Conservation (phyloP, 2,888 invertebrate species). For the Spisula solida region DNA sequence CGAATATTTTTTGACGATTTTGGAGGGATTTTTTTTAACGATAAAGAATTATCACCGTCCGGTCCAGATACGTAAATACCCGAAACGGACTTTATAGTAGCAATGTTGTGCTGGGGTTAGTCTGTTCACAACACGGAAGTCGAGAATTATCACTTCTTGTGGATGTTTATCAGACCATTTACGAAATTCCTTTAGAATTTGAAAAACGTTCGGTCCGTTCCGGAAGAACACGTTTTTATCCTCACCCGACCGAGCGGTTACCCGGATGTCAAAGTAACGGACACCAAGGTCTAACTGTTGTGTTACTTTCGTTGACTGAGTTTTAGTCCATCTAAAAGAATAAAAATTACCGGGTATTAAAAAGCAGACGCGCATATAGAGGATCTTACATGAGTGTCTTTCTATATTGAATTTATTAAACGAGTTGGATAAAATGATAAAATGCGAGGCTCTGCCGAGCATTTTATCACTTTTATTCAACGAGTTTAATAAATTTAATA, state of each 20-base stretch:
- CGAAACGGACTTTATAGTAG: too few species aligned
- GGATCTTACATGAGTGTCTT: too few species aligned
- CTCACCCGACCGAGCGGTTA: constrained; percentile 90
- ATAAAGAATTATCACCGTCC: too few species aligned
- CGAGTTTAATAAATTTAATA: too few species aligned
- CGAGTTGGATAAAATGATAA: too few species aligned
- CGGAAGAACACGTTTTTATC: constrained; percentile 93
- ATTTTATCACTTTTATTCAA: too few species aligned
- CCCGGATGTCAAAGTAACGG: constrained; percentile 94
- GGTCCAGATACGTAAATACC: too few species aligned
- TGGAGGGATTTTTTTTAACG: too few species aligned
- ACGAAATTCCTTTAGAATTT: constrained; percentile 90
- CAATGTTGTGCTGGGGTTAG: constrained; percentile 91
- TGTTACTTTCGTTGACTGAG: constrained; percentile 91
- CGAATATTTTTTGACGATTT: too few species aligned
- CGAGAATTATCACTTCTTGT: constrained; percentile 93
- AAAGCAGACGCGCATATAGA: neutral
- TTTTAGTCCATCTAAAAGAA: constrained; percentile 92
- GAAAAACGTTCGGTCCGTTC: constrained; percentile 92
- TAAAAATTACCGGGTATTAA: neutral
- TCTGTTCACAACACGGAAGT: constrained; percentile 94
- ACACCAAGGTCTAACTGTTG: constrained; percentile 94
- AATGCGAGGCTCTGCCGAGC: too few species aligned
- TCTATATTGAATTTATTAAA: too few species aligned
- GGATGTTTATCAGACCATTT: constrained; percentile 92